phyloP scores from a whole-genome alignment of 2,797 vertebrate species.

The Pygocentrus nattereri region DNA sequence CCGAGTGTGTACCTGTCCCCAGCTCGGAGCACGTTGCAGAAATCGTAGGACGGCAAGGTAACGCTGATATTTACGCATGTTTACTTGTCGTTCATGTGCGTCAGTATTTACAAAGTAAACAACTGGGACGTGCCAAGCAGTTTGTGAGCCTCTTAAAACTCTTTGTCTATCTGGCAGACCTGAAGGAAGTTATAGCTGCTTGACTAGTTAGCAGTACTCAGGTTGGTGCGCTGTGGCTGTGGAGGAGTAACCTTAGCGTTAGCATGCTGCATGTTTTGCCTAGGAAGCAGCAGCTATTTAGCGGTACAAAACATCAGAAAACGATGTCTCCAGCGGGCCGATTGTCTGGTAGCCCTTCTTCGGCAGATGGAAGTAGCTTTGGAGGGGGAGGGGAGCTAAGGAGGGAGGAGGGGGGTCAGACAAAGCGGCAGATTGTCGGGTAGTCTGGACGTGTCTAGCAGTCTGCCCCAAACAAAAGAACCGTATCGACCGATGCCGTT shows the following conservation, averaged over 20 bases:
- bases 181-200: not conserved
- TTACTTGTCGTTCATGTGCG: not conserved
- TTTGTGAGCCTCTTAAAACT: not conserved
- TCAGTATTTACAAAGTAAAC: not conserved
- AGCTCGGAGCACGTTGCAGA: constrained; percentile 90
- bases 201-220: not conserved
- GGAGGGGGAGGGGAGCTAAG: constrained; percentile 58
- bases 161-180: not conserved
- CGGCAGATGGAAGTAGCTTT: constrained; percentile 26
- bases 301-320: not conserved
- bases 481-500: constrained; percentile 54
- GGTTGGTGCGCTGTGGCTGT: not conserved
- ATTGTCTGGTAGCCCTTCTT: not conserved
- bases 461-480: constrained; percentile 80
- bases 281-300: not conserved
- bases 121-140: not conserved
- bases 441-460: constrained; percentile 82
- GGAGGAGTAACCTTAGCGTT: not conserved
- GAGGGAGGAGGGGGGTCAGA: constrained; percentile 76
- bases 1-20: constrained; percentile 88
- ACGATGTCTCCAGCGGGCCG: not conserved
- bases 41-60: constrained; percentile 90
- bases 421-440: constrained; percentile 84
- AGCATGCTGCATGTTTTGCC: not conserved
- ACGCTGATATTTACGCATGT: no score